Percentiles rank a stretch among this genome's conserved stretches.
phyloP scores from a whole-genome alignment of 2,113 vertebrate species.

The Papio anubis region DNA sequence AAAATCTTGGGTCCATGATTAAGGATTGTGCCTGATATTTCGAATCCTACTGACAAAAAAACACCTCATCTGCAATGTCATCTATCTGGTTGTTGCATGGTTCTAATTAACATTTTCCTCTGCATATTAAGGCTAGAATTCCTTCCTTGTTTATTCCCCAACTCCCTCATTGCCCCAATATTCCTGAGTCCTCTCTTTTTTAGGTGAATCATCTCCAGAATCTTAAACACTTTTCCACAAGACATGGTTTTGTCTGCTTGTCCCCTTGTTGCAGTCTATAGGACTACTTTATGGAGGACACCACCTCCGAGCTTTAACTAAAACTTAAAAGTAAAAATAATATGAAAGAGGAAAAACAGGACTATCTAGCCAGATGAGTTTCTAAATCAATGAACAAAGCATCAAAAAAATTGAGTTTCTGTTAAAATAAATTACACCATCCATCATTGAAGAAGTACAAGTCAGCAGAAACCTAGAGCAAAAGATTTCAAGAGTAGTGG shows the following conservation, averaged over 20 bases:
- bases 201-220: not conserved
- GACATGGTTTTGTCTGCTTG: not conserved
- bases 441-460: not conserved
- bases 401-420: not conserved
- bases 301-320: not conserved
- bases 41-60: not conserved
- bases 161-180: not conserved
- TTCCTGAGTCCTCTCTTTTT: not conserved
- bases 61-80: not conserved
- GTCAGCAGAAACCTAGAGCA: not conserved
- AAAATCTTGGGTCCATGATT: not conserved
- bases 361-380: not conserved
- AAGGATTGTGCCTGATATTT: not conserved
- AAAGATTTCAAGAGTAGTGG: not conserved
- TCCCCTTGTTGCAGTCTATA: not conserved
- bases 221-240: not conserved
- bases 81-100: not conserved
- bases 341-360: not conserved
- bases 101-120: not conserved
- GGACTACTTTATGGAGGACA: not conserved
- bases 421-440: not conserved
- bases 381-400: not conserved
- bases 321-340: conserved; percentile 18
- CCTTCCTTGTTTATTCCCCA: not conserved
- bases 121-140: not conserved